A percentile compares a stretch with the other conserved stretches of the same genome.
These are phyloP conservation scores for Neotragus pygmaeus DNA, from an alignment of 2,113 vertebrate genomes.

Conservation along the genomic window DNA sequence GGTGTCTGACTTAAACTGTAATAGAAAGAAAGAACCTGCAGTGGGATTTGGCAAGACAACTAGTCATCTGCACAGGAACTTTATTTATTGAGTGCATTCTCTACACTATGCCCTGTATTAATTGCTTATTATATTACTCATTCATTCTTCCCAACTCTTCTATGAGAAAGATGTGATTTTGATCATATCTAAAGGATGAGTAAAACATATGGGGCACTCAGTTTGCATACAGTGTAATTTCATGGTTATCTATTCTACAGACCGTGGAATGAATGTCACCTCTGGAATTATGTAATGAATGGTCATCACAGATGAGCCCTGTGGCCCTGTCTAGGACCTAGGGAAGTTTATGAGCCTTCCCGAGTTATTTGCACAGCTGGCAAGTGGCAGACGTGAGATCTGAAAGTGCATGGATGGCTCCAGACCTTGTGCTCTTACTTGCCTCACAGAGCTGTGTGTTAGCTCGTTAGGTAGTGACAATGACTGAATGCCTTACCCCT, in stretches of 20 bases:
- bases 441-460: background rate
- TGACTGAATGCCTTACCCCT: background rate
- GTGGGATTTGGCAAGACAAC: background rate
- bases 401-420: background rate
- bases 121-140: background rate
- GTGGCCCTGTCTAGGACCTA: background rate
- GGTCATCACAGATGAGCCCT: background rate
- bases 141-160: background rate
- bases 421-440: background rate
- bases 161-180: background rate
- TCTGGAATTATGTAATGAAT: background rate
- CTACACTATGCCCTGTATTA: background rate
- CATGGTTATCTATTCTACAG: background rate
- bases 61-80: background rate
- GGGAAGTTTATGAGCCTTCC: background rate
- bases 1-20: background rate
- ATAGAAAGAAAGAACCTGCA: background rate
- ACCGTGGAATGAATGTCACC: background rate
- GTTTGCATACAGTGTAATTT: background rate
- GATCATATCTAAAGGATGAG: background rate
- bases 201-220: background rate
- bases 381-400: background rate
- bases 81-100: background rate
- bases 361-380: background rate
- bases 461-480: too few relatives aligned